Base-by-base conservation (phyloP, 2,888 invertebrate species). In the Agrochola litura region DNA sequence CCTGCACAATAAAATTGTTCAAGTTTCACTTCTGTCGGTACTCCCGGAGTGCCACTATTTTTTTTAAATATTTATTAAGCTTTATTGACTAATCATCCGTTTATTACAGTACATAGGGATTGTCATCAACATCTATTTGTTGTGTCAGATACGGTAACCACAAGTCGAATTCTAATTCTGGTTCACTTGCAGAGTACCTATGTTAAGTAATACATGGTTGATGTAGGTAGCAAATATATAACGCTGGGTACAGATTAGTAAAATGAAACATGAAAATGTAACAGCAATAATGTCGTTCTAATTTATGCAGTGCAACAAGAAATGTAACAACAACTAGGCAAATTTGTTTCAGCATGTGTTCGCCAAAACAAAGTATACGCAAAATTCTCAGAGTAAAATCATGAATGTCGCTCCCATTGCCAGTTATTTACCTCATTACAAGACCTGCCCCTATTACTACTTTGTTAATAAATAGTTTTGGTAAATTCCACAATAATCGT, bases 401-500 rank as follows among this genome's bases (percentile, higher is more conserved):
- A 66, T 37, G n/a, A 82, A 74, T 37, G 37, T 71, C 10, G 30
- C 5, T 61, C 37, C 19, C 10, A 60, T 16, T 43, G 30, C 61
- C 6, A 58, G 58, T 46, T 49, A 30, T 37, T 46, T 66, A 19
- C 52, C 30, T 30, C 37, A 52, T 54, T 71, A 46, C 49, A 66
- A 66, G 75, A 67, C 37, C 8, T 79, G 75, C 74, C 82, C 64
- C 72, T 73, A 64, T 76, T 83, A 25, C n/a, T 72, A 86, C 86
- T 25, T 80, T 79, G 86, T 84, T 73, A 68, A 56, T 76, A 71
- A 82, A 82, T 85, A 43, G 83, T 90, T 90, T 85, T 79, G 81
- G 74, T 73, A 74, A 81, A 88, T 87, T 87, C 86, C 82, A 79
- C 85, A 86, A 86, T 84, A 86, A 87, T 82, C 84, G 90, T 90